Evolutionary conservation across 2,797 vertebrate genomes (phyloP).

Genomic region (Orientallactaga sibirica): DNA sequence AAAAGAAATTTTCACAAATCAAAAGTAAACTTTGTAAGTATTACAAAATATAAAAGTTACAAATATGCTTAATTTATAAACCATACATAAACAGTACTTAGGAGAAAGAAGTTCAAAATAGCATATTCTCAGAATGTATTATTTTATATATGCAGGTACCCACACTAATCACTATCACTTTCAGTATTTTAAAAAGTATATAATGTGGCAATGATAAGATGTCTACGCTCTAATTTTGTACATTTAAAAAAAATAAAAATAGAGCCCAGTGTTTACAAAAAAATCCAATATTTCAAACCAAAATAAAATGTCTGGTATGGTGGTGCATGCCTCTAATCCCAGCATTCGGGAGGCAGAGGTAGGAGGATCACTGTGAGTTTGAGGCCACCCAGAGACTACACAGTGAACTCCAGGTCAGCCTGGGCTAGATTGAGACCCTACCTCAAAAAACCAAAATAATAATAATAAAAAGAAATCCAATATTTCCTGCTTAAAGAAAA

Average conservation of each 20-base stretch:
- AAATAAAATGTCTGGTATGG: too few relatives aligned
- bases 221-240: slow-evolving; percentile 49
- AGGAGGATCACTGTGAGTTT: too few relatives aligned
- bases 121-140: background rate
- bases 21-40: slow-evolving; percentile 3
- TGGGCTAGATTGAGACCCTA: too few relatives aligned
- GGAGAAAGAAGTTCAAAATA: slow-evolving; percentile 21
- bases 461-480: background rate
- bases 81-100: background rate
- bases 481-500: slow-evolving; percentile 21
- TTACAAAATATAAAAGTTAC: background rate
- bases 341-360: too few relatives aligned
- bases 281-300: background rate
- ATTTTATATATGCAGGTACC: slow-evolving; percentile 64
- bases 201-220: slow-evolving; percentile 44
- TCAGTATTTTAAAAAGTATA: slow-evolving; percentile 64
- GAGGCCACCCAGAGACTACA: too few relatives aligned
- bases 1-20: slow-evolving; percentile 12
- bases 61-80: background rate
- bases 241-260: slow-evolving; percentile 68
- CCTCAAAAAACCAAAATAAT: too few relatives aligned
- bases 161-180: slow-evolving; percentile 69
- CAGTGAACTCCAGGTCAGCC: too few relatives aligned
- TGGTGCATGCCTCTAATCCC: too few relatives aligned
- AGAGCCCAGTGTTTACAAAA: background rate